A percentile compares a stretch with the other conserved stretches of the same genome.
phyloP scores from a whole-genome alignment of 2,888 invertebrate genomes.

The Leptopilina myrica region DNA sequence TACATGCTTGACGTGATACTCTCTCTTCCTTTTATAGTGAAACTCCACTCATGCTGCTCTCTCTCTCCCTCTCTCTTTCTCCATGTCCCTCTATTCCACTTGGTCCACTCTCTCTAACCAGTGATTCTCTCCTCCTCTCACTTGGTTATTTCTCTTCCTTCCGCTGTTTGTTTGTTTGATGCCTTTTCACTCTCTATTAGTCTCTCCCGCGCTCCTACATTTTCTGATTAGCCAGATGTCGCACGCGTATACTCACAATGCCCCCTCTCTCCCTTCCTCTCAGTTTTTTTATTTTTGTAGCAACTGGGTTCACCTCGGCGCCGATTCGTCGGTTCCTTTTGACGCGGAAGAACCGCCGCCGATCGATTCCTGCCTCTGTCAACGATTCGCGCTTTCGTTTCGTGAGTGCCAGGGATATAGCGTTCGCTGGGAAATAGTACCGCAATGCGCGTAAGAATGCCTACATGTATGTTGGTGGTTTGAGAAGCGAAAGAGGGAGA shows the following conservation, averaged over 20 bases:
- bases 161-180: conserved; percentile 76
- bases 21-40: conserved; percentile 34
- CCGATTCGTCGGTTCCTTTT: conserved; percentile 67
- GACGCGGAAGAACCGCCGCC: conserved; percentile 66
- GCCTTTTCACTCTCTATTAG: conserved; percentile 77
- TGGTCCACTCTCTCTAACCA: conserved; percentile 2
- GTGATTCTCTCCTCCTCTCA: conserved; percentile 47
- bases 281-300: conserved; percentile 51
- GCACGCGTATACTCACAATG: conserved; percentile 53
- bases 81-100: no score
- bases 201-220: conserved; percentile 74
- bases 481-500: neutral
- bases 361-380: conserved; percentile 65
- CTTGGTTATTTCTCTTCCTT: conserved; percentile 48
- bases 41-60: conserved; percentile 38
- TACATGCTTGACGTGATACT: conserved; percentile 33
- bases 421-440: conserved; percentile 55
- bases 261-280: conserved; percentile 41
- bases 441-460: conserved; percentile 52
- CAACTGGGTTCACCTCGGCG: conserved; percentile 49
- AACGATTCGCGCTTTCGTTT: conserved; percentile 60
- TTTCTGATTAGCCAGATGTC: conserved; percentile 67
- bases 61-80: neutral
- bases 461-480: neutral
- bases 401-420: conserved; percentile 55